A percentile compares a stretch with the other conserved stretches of the same genome.
Evolutionary conservation across 2,888 invertebrate genomes (phyloP).

Genomic region (Dione juno): DNA sequence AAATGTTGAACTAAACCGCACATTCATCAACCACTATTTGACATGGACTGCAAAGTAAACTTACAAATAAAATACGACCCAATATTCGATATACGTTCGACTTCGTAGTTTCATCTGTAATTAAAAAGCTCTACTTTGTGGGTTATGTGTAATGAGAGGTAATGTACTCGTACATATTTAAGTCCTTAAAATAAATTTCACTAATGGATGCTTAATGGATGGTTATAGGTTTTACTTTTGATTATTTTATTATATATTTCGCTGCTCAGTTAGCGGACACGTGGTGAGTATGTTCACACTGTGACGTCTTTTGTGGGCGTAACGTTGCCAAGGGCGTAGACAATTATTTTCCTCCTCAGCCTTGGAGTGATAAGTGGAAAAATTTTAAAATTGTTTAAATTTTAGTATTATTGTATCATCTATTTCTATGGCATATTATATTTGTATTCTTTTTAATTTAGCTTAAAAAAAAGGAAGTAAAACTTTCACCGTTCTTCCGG

Average conservation of each 20-base stretch:
- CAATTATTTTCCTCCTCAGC: too few species aligned
- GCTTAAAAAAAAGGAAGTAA: too few species aligned
- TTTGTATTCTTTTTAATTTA: too few species aligned
- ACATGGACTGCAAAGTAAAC: conserved; percentile 24
- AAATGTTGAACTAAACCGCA: conserved; percentile 23
- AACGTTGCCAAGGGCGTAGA: too few species aligned
- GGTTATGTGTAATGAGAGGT: background rate
- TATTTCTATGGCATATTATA: too few species aligned
- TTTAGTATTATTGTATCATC: too few species aligned
- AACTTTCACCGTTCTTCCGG: too few species aligned
- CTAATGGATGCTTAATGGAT: background rate
- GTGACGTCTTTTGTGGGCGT: too few species aligned
- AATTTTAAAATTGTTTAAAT: too few species aligned
- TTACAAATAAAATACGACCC: conserved; percentile 25
- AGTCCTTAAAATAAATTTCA: background rate
- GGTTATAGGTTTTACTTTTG: too few species aligned
- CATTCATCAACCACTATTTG: conserved; percentile 28
- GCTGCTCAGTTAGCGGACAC: background rate
- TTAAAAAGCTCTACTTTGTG: conserved; percentile 20
- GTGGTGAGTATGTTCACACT: too few species aligned
- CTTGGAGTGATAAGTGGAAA: too few species aligned
- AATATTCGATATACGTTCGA: conserved; percentile 22
- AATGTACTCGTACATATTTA: background rate
- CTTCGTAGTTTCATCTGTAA: conserved; percentile 17
- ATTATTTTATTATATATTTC: background rate